Evolutionary conservation across 2,113 vertebrate species (phyloP).

Genomic region (Tenebrosternarchus preto): DNA sequence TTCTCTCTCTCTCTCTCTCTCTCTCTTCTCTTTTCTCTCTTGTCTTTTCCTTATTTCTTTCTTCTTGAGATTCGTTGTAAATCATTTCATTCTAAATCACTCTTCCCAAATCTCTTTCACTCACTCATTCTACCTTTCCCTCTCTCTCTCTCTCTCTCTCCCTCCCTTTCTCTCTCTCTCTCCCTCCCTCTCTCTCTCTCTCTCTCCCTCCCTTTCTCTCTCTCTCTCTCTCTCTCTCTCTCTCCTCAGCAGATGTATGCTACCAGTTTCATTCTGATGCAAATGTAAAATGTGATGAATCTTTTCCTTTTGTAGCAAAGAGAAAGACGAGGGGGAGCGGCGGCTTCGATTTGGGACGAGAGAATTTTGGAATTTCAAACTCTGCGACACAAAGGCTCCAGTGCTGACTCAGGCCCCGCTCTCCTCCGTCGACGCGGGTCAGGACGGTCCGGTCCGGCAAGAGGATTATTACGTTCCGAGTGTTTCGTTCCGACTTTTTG

Average conservation of each 20-base stretch:
- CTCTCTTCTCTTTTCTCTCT: conserved; percentile 52
- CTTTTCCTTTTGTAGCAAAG: conserved; percentile 73
- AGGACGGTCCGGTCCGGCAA: not conserved
- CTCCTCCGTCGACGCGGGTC: not conserved
- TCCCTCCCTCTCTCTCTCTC: not conserved
- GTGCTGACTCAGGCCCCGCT: conserved; percentile 44
- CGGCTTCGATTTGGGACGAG: conserved; percentile 26
- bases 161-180: conserved; percentile 30
- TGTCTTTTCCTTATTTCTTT: conserved; percentile 35
- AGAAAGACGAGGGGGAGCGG: conserved; percentile 51
- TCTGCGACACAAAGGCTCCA: conserved; percentile 15
- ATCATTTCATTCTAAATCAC: conserved; percentile 61
- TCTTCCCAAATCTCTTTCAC: conserved; percentile 56
- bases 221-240: conserved; percentile 27
- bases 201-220: conserved; percentile 1
- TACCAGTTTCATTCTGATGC: conserved; percentile 81
- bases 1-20: conserved; percentile 48
- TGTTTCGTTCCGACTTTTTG: conserved; percentile 2
- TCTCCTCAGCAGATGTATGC: conserved; percentile 69
- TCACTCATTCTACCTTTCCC: conserved; percentile 61
- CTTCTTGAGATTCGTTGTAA: conserved; percentile 59
- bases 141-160: conserved; percentile 60
- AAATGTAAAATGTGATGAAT: conserved; percentile 82
- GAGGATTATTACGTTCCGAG: not conserved
- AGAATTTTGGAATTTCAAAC: conserved; percentile 47